Evolutionary conservation across 2,113 vertebrate genomes (phyloP).

Genomic region (Pogona vitticeps): DNA sequence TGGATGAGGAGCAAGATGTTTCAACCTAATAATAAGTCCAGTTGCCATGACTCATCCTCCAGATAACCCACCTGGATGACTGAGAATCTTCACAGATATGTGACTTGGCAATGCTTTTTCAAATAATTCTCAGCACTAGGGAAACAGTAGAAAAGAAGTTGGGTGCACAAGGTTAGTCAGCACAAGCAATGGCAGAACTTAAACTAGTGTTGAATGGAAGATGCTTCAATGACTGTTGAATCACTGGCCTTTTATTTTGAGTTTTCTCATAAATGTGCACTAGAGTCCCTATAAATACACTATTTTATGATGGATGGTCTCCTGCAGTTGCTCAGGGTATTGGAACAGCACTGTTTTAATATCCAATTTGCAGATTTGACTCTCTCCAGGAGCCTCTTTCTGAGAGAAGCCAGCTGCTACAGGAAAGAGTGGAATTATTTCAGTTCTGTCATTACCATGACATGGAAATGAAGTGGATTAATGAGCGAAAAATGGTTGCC

Average conservation of each 20-base stretch:
- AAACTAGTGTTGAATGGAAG: background rate
- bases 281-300: background rate
- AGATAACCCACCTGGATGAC: no score
- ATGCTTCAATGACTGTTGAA: background rate
- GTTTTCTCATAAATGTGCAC: background rate
- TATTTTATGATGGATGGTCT: background rate
- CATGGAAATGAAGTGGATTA: slow-evolving; percentile 85
- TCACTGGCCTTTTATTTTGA: background rate
- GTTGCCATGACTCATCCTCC: no score
- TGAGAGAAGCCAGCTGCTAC: slow-evolving; percentile 72
- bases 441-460: slow-evolving; percentile 83
- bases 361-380: slow-evolving; percentile 77
- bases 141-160: background rate
- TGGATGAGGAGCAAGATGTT: no score
- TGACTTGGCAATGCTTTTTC: background rate
- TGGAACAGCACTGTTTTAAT: slow-evolving; percentile 32
- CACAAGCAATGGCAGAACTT: no score
- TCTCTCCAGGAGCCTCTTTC: slow-evolving; percentile 84
- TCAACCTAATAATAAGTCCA: no score
- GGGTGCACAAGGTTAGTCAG: background rate
- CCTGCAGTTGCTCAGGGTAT: background rate
- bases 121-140: background rate
- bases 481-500: slow-evolving; percentile 75
- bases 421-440: slow-evolving; percentile 79
- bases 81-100: no score